A percentile compares a stretch with the other conserved stretches of the same genome.
phyloP scores from a whole-genome alignment of 1,140 invertebrate genomes.

The Cotesia glomerata region DNA sequence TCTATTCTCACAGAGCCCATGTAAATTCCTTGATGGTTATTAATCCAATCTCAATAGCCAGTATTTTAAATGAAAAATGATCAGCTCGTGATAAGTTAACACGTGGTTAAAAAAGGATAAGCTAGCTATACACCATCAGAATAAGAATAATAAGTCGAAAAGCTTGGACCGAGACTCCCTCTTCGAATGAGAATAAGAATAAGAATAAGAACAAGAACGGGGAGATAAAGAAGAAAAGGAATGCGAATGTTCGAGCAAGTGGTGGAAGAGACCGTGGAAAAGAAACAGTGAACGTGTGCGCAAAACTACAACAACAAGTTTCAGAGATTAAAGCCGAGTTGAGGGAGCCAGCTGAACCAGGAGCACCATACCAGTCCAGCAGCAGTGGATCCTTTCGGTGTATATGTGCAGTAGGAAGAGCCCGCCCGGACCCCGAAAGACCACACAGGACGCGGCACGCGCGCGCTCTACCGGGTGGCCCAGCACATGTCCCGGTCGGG shows the following conservation, averaged over 20 bases:
- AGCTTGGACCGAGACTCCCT: too few species aligned
- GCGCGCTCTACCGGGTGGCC: slow-evolving; percentile 65
- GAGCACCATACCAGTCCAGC: background rate
- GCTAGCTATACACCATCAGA: too few species aligned
- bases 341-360: background rate
- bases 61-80: slow-evolving; percentile 38
- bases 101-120: slow-evolving; percentile 49
- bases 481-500: slow-evolving; percentile 55
- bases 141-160: too few species aligned
- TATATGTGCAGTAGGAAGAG: slow-evolving; percentile 15
- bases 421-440: slow-evolving; percentile 35
- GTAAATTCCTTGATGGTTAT: slow-evolving; percentile 9
- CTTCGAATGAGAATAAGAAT: slow-evolving; percentile 19
- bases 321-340: slow-evolving; percentile 17
- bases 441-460: slow-evolving; percentile 64
- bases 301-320: slow-evolving; percentile 14
- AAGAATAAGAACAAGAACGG: slow-evolving; percentile 42
- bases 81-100: slow-evolving; percentile 58
- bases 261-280: slow-evolving; percentile 11
- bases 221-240: slow-evolving; percentile 27
- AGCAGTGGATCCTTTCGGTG: slow-evolving; percentile 9
- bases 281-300: slow-evolving; percentile 5
- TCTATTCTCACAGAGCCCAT: background rate
- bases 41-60: slow-evolving; percentile 21
- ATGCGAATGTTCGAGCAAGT: slow-evolving; percentile 30